Conservation (phyloP, 2,797 vertebrate genomes). For the Hyperoplus immaculatus region DNA sequence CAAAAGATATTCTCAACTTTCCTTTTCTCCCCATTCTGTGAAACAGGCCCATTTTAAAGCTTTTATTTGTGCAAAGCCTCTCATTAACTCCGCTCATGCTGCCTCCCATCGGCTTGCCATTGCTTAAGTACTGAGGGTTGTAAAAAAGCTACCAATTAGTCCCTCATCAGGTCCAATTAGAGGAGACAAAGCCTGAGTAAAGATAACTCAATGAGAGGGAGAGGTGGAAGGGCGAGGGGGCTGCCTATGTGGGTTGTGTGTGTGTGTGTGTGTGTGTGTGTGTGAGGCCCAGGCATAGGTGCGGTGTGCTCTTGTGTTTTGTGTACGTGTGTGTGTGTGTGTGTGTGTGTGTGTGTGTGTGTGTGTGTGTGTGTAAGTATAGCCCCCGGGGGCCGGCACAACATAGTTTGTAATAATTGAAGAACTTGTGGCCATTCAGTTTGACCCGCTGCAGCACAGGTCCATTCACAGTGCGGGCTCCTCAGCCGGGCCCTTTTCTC, state of each 20-base stretch:
- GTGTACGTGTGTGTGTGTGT: constrained; percentile 16
- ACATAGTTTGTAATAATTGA: constrained; percentile 92
- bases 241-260: constrained; percentile 30
- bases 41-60: constrained; percentile 85
- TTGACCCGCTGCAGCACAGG: constrained; percentile 73
- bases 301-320: constrained; percentile 22
- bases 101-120: constrained; percentile 89
- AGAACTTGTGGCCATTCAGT: constrained; percentile 90
- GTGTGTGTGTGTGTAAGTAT: constrained; percentile 62
- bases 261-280: constrained; percentile 18
- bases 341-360: constrained; percentile 7
- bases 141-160: constrained; percentile 98
- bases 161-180: constrained; percentile 99
- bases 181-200: constrained; percentile 97
- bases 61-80: constrained; percentile 89
- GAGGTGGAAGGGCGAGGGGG: constrained; percentile 71
- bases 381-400: constrained; percentile 73
- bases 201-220: constrained; percentile 96
- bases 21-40: constrained; percentile 79
- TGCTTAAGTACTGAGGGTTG: constrained; percentile 91
- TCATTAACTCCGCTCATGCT: constrained; percentile 98
- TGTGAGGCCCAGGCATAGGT: background rate
- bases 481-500: constrained; percentile 84
- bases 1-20: constrained; percentile 90
- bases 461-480: constrained; percentile 87